Percentiles rank a stretch among this genome's conserved stretches.
Conservation (phyloP, 1,140 invertebrate species). For the Nebria ingens region DNA sequence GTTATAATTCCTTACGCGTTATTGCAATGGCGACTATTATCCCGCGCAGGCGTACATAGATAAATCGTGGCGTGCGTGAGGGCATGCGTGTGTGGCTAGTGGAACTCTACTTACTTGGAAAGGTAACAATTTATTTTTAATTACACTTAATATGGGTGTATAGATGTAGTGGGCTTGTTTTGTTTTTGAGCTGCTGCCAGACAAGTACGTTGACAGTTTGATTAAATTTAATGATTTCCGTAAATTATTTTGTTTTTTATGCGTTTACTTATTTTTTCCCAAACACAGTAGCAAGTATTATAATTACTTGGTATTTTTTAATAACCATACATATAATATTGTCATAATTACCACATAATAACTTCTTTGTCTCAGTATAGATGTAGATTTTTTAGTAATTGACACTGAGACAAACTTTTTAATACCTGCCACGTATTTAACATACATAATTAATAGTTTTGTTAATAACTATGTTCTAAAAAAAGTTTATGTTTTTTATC, state of each 20-base stretch:
- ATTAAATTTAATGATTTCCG: constrained; percentile 9
- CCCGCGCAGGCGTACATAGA: not conserved
- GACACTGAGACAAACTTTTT: too few relatives aligned
- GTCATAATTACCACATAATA: too few relatives aligned
- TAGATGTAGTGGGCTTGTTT: not conserved
- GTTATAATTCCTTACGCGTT: not conserved
- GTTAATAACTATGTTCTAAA: too few relatives aligned
- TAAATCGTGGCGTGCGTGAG: not conserved
- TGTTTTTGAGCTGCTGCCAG: not conserved
- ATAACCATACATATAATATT: too few relatives aligned
- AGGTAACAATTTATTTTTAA: constrained; percentile 8
- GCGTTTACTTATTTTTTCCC: not conserved
- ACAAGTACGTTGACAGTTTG: constrained; percentile 7
- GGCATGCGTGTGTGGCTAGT: too few relatives aligned
- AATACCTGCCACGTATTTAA: too few relatives aligned
- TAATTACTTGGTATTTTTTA: not conserved
- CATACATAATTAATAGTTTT: too few relatives aligned
- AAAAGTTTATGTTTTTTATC: too few relatives aligned
- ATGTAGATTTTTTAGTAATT: not conserved
- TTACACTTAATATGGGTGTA: constrained; percentile 4
- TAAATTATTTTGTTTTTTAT: not conserved
- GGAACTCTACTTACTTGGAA: not conserved
- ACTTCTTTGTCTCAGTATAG: too few relatives aligned
- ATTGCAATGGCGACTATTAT: not conserved
- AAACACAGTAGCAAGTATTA: not conserved